Evolutionary conservation across 2,888 invertebrate species (phyloP), one percentile per base, ranked within the genome.

Genomic region (Andrena praecox): DNA sequence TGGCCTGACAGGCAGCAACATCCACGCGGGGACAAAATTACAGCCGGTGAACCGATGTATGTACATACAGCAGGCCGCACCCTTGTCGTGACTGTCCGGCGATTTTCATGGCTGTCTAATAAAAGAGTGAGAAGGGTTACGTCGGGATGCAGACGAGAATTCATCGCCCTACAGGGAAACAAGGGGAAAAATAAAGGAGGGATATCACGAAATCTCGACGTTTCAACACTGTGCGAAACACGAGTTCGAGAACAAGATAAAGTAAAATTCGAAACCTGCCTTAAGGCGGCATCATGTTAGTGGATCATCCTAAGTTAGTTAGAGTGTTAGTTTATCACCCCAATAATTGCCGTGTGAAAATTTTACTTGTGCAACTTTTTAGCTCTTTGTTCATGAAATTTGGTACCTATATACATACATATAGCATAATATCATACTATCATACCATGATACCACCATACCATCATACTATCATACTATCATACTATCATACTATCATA

Each of bases 21-120:
- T 7, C 66, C 42, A 73, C 72, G 59, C 24, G 35, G 66, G 12
- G 50, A 48, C 68, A 56, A 42, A 72, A 72, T 80, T 76, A 68
- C 80, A 35, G 2, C 24, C 56, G 62, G 50, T 66, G 63, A 76
- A 62, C 35, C 71, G 71, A 68, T 27, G 64, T 63, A 68, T 27
- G 64, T 63, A 33, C 35, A 54, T 63, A 48, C 56, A 33, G 2
- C 12, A n/a, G n/a, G 29, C n/a, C 24, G 20, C 35, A 50, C 20
- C 64, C 68, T 24, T 60, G 71, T 69, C 69, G 59, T 52, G 59
- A 68, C 67, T 70, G 67, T 60, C 63, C 42, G n/a, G 70, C 69
- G 67, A 81, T 75, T 67, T 70, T 50, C 74, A 35, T 60, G 68
- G 75, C 70, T 84, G 63, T 67, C 68, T 74, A 75, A 77, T 85